Percentiles rank a stretch among this genome's conserved stretches.
Evolutionary conservation across 30 jellyfish, hydroid and myxozoan genomes (phyloP).

Genomic region (Pelagia noctiluca): DNA sequence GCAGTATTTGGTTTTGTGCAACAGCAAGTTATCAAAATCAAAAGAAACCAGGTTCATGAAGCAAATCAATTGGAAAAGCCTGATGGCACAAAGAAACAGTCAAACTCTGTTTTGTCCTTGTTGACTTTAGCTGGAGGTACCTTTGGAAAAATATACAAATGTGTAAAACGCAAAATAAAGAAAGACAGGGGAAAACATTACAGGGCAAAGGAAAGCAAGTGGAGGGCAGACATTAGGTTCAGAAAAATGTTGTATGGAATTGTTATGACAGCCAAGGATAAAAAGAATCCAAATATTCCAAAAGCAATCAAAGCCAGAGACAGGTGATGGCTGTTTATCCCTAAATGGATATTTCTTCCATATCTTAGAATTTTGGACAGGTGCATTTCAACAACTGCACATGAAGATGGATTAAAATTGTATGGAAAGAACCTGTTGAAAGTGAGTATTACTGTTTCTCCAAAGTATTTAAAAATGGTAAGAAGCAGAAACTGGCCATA

Average conservation of each 20-base stretch:
- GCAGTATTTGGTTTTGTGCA: no score
- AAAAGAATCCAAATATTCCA: constrained; percentile 5
- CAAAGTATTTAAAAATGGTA: background rate
- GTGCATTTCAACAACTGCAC: background rate
- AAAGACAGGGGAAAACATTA: background rate
- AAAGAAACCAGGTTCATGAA: background rate
- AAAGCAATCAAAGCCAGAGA: constrained; percentile 13
- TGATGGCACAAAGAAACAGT: constrained; percentile 1
- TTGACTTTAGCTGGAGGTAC: constrained; percentile 2
- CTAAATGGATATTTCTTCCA: constrained; percentile 19
- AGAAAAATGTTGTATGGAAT: constrained; percentile 5
- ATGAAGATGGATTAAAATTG: constrained; percentile 12
- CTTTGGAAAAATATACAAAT: background rate
- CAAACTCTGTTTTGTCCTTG: background rate
- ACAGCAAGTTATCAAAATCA: no score
- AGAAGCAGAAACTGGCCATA: background rate
- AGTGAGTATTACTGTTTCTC: constrained; percentile 11
- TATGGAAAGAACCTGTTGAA: constrained; percentile 1
- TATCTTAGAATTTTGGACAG: constrained; percentile 5
- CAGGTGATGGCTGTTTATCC: constrained; percentile 21
- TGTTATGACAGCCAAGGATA: background rate
- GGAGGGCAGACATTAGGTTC: background rate
- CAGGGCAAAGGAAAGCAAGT: background rate
- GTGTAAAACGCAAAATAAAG: background rate
- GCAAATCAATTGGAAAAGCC: background rate